phyloP scores from a whole-genome alignment of 37 sponge, comb jelly and placozoan species.

The Axinella damicornis region DNA sequence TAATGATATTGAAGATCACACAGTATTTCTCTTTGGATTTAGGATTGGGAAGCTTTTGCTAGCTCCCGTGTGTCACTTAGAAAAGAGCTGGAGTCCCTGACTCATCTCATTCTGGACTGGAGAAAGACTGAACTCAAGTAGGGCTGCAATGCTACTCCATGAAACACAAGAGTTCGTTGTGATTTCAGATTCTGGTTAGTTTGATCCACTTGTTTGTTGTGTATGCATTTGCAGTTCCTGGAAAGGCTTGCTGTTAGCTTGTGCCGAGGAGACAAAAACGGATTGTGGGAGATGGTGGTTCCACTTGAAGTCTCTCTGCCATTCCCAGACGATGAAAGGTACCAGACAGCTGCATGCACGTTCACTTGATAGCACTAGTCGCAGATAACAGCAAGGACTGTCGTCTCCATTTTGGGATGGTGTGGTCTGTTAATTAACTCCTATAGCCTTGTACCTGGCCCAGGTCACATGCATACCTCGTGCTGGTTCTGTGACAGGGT shows the following conservation, averaged over 20 bases:
- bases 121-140: conserved; percentile 86
- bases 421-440: too few species aligned
- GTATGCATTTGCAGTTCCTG: conserved; percentile 52
- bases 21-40: not conserved
- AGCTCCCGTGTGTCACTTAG: conserved; percentile 65
- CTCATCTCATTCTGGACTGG: conserved; percentile 79
- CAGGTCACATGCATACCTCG: too few species aligned
- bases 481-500: too few species aligned
- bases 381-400: too few species aligned
- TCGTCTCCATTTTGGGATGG: too few species aligned
- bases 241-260: conserved; percentile 47
- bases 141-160: not conserved
- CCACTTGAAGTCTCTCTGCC: conserved; percentile 52
- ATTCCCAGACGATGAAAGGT: not conserved
- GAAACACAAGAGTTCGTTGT: too few species aligned
- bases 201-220: too few species aligned
- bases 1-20: not conserved
- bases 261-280: not conserved
- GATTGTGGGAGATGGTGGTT: conserved; percentile 78
- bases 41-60: conserved; percentile 95
- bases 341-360: not conserved
- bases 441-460: too few species aligned
- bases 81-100: conserved; percentile 56
- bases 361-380: too few species aligned
- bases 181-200: too few species aligned